Percentiles rank a stretch among this genome's conserved stretches.
These are phyloP conservation scores for Halocaridina rubra DNA, from an alignment of 2,888 invertebrate genomes.

Conservation along the genomic window DNA sequence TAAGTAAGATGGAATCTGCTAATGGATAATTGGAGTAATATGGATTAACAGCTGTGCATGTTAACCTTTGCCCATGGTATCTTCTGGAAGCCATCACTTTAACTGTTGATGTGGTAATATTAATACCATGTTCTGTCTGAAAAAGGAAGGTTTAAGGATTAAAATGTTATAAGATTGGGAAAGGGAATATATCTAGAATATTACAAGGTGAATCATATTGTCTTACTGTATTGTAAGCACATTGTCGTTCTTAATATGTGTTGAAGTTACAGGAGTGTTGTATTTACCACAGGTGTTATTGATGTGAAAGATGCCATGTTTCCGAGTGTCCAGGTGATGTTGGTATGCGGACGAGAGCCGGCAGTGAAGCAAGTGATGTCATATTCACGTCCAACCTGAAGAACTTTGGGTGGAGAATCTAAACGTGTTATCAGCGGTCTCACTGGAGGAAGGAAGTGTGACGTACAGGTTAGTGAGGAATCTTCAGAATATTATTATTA, in stretches of 20 bases:
- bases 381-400: constrained; percentile 32
- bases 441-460: background rate
- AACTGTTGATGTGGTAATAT: constrained; percentile 46
- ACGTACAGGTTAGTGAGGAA: too few species aligned
- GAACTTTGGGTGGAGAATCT: constrained; percentile 28
- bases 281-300: too few species aligned
- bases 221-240: too few species aligned
- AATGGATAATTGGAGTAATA: constrained; percentile 31
- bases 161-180: too few species aligned
- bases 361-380: constrained; percentile 40
- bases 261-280: too few species aligned
- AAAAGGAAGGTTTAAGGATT: too few species aligned
- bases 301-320: constrained; percentile 34
- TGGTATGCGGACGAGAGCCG: constrained; percentile 47
- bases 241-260: too few species aligned
- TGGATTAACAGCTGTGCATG: constrained; percentile 49
- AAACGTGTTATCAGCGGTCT: constrained; percentile 28
- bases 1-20: constrained; percentile 43
- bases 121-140: constrained; percentile 54
- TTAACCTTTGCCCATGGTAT: constrained; percentile 46
- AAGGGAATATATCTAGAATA: too few species aligned
- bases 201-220: too few species aligned
- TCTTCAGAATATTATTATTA: background rate
- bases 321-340: constrained; percentile 54
- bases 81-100: constrained; percentile 26